Conservation (phyloP, 2,888 invertebrate species). For the Lasioglossum figueresi region DNA sequence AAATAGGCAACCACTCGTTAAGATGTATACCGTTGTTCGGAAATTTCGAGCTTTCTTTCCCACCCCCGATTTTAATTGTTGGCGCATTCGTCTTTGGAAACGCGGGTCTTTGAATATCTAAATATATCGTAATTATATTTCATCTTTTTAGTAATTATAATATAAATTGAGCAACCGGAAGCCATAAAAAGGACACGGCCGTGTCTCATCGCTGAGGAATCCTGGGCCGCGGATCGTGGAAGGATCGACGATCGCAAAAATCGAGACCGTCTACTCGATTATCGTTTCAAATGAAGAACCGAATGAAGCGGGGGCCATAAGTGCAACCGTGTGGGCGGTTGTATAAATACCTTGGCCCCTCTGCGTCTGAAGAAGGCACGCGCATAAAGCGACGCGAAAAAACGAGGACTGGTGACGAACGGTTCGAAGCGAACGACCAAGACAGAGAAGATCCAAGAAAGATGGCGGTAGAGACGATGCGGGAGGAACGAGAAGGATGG, state of each 20-base stretch:
- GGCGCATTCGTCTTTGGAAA: not conserved
- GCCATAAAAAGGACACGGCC: constrained; percentile 16
- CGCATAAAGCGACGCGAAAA: constrained; percentile 63
- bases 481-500: not conserved
- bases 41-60: not conserved
- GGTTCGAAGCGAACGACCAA: constrained; percentile 18
- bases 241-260: constrained; percentile 30
- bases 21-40: not conserved
- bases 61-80: not conserved
- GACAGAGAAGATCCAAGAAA: constrained; percentile 12
- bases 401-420: constrained; percentile 33
- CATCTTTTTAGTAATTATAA: too few species aligned
- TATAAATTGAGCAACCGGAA: constrained; percentile 23
- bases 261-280: constrained; percentile 50
- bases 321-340: constrained; percentile 67
- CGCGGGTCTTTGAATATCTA: not conserved
- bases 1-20: not conserved
- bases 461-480: not conserved
- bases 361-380: constrained; percentile 65
- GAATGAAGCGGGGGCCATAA: constrained; percentile 49
- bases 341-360: constrained; percentile 67
- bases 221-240: constrained; percentile 8
- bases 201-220: constrained; percentile 13
- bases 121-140: not conserved
- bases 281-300: constrained; percentile 54